phyloP scores from a whole-genome alignment of 2,888 invertebrate genomes.

The Rambutsinella grinnellia region DNA sequence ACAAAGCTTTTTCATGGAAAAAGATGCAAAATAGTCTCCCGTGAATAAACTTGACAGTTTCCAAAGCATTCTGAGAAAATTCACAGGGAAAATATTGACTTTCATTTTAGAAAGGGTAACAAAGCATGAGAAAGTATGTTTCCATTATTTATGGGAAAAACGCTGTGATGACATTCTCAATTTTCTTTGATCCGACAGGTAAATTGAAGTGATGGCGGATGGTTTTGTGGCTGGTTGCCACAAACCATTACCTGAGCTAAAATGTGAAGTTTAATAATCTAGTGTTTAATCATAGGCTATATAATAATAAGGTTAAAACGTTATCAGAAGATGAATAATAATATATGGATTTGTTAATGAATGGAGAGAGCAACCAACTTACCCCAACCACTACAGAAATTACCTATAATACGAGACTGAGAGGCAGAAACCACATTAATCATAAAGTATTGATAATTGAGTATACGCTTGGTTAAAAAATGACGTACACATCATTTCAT shows the following conservation, averaged over 20 bases:
- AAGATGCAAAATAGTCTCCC: no score
- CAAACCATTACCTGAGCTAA: not conserved
- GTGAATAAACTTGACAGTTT: not conserved
- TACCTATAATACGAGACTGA: no score
- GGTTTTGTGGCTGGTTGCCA: not conserved
- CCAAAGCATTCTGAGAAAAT: not conserved
- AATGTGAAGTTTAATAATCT: not conserved
- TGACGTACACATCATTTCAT: not conserved
- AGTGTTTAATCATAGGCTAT: not conserved
- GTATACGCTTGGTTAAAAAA: not conserved
- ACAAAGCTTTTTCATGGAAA: no score
- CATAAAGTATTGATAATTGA: not conserved
- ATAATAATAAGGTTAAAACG: not conserved
- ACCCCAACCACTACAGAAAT: no score
- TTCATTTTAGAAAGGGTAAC: not conserved
- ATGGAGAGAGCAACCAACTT: not conserved
- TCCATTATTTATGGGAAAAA: not conserved
- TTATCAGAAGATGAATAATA: not conserved
- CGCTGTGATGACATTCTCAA: no score
- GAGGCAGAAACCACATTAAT: not conserved
- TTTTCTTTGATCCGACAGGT: no score
- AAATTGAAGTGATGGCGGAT: no score
- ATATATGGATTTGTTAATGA: not conserved
- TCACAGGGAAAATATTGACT: not conserved
- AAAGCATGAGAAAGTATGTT: not conserved